Conservation (phyloP, 2,113 vertebrate genomes). For the Crotalus horridus region DNA sequence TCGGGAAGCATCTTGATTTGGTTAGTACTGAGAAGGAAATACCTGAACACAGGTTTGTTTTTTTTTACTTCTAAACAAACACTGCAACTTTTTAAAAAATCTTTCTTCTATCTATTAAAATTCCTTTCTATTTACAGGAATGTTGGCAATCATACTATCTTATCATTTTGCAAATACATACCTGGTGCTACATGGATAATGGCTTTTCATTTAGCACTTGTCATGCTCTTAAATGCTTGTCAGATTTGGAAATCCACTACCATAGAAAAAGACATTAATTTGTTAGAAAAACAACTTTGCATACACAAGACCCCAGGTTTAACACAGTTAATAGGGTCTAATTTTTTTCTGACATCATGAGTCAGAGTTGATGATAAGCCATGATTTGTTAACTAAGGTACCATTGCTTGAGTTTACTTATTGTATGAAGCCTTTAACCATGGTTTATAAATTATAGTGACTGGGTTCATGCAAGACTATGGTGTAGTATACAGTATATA, state of each 20-base stretch:
- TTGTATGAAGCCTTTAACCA: neutral
- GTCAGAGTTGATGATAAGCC: neutral
- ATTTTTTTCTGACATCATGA: neutral
- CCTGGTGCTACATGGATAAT: neutral
- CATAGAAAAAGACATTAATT: neutral
- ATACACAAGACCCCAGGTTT: neutral
- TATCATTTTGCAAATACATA: neutral
- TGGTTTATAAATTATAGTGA: neutral
- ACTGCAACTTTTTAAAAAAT: neutral
- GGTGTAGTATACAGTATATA: neutral
- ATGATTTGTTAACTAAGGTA: neutral
- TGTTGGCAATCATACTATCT: neutral
- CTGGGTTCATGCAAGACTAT: neutral
- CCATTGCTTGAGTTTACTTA: neutral
- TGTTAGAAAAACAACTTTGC: neutral
- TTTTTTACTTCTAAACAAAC: too few species aligned
- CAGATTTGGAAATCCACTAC: neutral
- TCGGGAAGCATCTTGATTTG: neutral
- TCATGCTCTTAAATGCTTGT: neutral
- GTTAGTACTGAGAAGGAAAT: neutral
- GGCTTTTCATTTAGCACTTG: neutral
- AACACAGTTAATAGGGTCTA: neutral
- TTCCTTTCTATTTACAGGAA: neutral
- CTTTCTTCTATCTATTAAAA: neutral
- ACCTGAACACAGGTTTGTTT: too few species aligned